A percentile compares a stretch with the other conserved stretches of the same genome.
These are phyloP conservation scores for Drosophila navojoa DNA, from an alignment of 1,140 invertebrate species.

Conservation along the genomic window DNA sequence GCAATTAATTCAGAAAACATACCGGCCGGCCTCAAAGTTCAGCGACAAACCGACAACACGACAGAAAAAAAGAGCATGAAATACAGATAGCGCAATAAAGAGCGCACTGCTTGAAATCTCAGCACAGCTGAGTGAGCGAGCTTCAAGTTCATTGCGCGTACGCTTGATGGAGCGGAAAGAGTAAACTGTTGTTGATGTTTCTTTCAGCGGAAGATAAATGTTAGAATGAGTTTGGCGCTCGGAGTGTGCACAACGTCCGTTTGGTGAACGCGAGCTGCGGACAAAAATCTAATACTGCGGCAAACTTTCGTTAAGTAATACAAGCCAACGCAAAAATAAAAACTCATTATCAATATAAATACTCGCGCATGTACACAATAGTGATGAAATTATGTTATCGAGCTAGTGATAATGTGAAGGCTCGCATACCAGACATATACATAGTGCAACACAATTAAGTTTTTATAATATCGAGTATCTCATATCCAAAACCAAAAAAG, in stretches of 20 bases:
- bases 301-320: conserved; percentile 29
- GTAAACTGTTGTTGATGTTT: conserved; percentile 4
- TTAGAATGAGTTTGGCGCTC: conserved; percentile 50
- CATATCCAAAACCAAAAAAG: background rate
- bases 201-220: conserved; percentile 4
- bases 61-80: conserved; percentile 2
- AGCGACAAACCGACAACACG: conserved; percentile 37
- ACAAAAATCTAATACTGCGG: background rate
- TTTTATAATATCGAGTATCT: background rate
- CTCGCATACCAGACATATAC: background rate
- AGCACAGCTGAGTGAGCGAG: background rate
- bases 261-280: background rate
- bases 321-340: conserved; percentile 4
- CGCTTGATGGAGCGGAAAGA: background rate
- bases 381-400: conserved; percentile 34
- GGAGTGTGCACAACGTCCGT: conserved; percentile 12
- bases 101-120: conserved; percentile 1
- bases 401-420: conserved; percentile 8
- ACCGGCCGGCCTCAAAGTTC: conserved; percentile 12
- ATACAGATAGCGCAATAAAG: background rate
- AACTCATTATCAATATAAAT: conserved; percentile 19
- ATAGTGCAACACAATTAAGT: background rate
- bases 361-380: background rate
- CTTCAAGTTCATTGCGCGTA: conserved; percentile 5
- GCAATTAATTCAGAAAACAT: conserved; percentile 26